Percentiles rank a stretch among this genome's conserved stretches.
Conservation (phyloP, 2,888 invertebrate genomes). For the Deilephila elpenor region DNA sequence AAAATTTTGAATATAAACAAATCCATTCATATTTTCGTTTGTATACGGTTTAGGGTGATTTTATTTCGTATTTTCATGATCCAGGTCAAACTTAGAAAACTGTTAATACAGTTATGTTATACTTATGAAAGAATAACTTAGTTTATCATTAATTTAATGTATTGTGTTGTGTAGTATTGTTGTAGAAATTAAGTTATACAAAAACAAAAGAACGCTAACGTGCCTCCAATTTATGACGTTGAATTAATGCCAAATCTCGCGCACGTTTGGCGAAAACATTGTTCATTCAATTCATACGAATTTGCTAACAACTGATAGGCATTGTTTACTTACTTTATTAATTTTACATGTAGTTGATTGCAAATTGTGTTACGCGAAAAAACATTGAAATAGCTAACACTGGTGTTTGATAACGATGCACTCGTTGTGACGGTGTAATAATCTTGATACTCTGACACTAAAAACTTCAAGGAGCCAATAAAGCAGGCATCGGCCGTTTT, state of each 20-base stretch:
- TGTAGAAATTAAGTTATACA: neutral
- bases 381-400: neutral
- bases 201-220: neutral
- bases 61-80: neutral
- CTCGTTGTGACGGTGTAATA: neutral
- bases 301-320: slow-evolving; percentile 12
- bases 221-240: neutral
- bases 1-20: slow-evolving; percentile 41
- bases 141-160: neutral
- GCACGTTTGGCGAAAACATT: slow-evolving; percentile 5
- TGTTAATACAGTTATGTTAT: neutral
- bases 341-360: slow-evolving; percentile 16
- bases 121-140: neutral
- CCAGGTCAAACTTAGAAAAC: too few species aligned
- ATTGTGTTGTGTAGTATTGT: neutral
- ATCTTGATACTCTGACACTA: slow-evolving; percentile 15
- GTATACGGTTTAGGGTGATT: slow-evolving; percentile 14
- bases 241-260: slow-evolving; percentile 8
- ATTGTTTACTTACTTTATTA: neutral
- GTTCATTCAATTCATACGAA: slow-evolving; percentile 15
- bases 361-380: slow-evolving; percentile 11
- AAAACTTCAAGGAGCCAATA: slow-evolving; percentile 31
- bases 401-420: neutral
- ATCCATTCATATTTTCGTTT: slow-evolving; percentile 33
- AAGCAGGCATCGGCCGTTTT: slow-evolving; percentile 28